Percentiles rank a stretch among this genome's conserved stretches.
phyloP scores from a whole-genome alignment of 2,888 invertebrate species.

The Drosophila robusta region DNA sequence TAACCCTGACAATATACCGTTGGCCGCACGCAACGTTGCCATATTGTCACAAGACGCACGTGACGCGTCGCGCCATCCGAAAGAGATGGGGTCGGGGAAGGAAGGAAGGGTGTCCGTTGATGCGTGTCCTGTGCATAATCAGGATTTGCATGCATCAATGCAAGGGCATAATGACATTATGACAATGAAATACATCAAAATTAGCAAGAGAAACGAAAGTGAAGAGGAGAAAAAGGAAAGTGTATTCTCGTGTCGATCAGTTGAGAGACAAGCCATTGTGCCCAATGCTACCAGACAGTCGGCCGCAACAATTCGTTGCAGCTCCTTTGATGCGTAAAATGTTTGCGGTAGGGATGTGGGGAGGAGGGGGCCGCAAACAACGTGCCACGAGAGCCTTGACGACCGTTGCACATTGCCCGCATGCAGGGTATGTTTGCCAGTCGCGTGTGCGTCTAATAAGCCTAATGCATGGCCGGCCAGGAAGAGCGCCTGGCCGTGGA shows the following conservation, averaged over 20 bases:
- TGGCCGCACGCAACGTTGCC: slow-evolving; percentile 50
- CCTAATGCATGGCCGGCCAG: slow-evolving; percentile 63
- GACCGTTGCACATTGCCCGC: slow-evolving; percentile 67
- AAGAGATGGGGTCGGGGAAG: slow-evolving; percentile 30
- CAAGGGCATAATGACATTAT: slow-evolving; percentile 58
- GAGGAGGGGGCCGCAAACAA: slow-evolving; percentile 6
- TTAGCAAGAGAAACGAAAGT: slow-evolving; percentile 13
- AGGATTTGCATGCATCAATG: slow-evolving; percentile 79
- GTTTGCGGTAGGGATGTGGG: slow-evolving; percentile 55
- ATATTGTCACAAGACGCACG: slow-evolving; percentile 70
- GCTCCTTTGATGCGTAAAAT: slow-evolving; percentile 70
- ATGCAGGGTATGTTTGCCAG: slow-evolving; percentile 32
- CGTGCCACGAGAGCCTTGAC: slow-evolving; percentile 63
- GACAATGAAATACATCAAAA: slow-evolving; percentile 60
- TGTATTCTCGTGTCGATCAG: slow-evolving; percentile 3
- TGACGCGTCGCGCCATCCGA: slow-evolving; percentile 43
- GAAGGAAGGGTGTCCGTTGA: slow-evolving; percentile 57
- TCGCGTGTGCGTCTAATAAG: slow-evolving; percentile 77
- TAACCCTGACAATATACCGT: slow-evolving; percentile 62
- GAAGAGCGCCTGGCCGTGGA: slow-evolving; percentile 10
- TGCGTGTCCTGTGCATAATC: slow-evolving; percentile 77
- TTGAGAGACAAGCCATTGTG: background rate
- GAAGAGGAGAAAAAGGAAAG: background rate
- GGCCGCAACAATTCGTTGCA: slow-evolving; percentile 62
- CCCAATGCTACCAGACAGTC: background rate